These are phyloP conservation scores for Saturnia pavonia DNA, from an alignment of 2,888 invertebrate genomes.

Conservation along the genomic window DNA sequence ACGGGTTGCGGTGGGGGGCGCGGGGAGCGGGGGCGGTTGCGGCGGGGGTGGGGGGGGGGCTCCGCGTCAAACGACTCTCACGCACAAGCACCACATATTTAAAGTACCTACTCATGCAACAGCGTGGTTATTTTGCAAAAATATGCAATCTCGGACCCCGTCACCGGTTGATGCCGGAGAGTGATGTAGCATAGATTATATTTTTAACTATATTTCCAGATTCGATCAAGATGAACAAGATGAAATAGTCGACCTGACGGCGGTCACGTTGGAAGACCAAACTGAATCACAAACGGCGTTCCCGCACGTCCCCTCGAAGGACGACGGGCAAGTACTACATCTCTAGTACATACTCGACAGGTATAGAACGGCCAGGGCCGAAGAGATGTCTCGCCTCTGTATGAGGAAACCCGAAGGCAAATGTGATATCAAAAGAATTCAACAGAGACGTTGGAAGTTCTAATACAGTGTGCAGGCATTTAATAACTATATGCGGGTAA, in stretches of 20 bases:
- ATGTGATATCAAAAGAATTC: neutral
- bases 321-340: constrained; percentile 76
- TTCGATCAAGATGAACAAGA: constrained; percentile 88
- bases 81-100: no score
- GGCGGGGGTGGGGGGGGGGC: no score
- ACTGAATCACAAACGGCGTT: constrained; percentile 45
- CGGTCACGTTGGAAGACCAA: constrained; percentile 83
- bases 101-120: no score
- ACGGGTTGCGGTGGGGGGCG: no score
- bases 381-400: neutral
- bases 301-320: constrained; percentile 61
- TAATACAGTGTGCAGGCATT: neutral
- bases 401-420: constrained; percentile 15
- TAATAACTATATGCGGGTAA: neutral
- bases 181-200: no score
- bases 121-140: no score
- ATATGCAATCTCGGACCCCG: no score
- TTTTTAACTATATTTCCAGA: constrained; percentile 40
- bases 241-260: constrained; percentile 94
- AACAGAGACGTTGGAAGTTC: constrained; percentile 3
- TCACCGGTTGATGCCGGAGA: no score
- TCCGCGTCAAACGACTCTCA: no score
- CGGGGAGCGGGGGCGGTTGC: no score
- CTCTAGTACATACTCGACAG: constrained; percentile 67
- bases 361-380: constrained; percentile 32